Evolutionary conservation across 2,888 invertebrate genomes (phyloP).

Genomic region (Tupiocoris notatus): DNA sequence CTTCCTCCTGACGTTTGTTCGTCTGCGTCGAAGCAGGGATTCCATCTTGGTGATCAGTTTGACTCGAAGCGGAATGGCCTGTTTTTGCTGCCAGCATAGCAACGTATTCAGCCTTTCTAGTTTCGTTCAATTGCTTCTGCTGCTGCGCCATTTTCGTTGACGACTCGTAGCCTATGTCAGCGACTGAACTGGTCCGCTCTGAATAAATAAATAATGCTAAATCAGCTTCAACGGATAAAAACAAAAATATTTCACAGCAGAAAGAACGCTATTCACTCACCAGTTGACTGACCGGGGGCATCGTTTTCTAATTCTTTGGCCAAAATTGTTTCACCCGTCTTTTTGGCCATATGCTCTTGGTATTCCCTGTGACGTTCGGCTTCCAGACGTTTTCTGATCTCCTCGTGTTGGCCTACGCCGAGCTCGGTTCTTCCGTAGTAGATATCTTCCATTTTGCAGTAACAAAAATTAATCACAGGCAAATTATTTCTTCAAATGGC

Average conservation of each 20-base stretch:
- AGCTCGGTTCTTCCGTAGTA: slow-evolving; percentile 26
- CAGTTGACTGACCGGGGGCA: too few relatives aligned
- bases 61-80: not conserved
- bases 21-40: not conserved
- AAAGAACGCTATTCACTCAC: too few relatives aligned
- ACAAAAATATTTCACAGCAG: not conserved
- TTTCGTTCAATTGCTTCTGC: slow-evolving; percentile 10
- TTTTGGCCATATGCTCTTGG: slow-evolving; percentile 16
- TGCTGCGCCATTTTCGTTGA: slow-evolving; percentile 14
- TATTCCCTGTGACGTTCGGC: slow-evolving; percentile 21
- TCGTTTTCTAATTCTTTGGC: not conserved
- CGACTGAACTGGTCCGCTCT: slow-evolving; percentile 1
- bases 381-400: slow-evolving; percentile 20
- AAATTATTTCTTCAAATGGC: too few relatives aligned
- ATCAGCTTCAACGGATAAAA: too few relatives aligned
- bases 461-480: too few relatives aligned
- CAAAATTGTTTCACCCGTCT: not conserved
- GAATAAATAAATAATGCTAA: not conserved
- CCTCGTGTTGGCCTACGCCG: slow-evolving; percentile 12
- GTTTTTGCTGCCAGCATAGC: slow-evolving; percentile 3
- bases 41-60: slow-evolving; percentile 1
- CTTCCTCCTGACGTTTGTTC: not conserved
- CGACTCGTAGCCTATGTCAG: slow-evolving; percentile 26
- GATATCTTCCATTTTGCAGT: slow-evolving; percentile 15
- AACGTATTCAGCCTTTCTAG: slow-evolving; percentile 19